phyloP scores from a whole-genome alignment of 2,797 vertebrate genomes.

The Hemibagrus guttatus region DNA sequence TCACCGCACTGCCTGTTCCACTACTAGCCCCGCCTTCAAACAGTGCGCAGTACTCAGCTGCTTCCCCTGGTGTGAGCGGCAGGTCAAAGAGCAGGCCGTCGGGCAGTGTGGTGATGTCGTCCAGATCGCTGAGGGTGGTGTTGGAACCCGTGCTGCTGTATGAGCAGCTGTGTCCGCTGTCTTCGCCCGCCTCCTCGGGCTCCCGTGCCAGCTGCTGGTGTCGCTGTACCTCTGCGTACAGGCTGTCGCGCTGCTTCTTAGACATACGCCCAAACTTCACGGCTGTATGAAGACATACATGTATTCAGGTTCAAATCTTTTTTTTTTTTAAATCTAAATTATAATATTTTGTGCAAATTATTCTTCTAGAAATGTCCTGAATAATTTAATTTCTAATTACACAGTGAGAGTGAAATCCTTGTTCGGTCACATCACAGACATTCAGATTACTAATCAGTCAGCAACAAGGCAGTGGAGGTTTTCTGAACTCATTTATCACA shows the following conservation, averaged over 20 bases:
- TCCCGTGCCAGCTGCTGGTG: constrained; percentile 79
- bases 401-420: background rate
- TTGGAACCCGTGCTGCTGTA: constrained; percentile 84
- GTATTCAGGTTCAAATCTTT: background rate
- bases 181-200: constrained; percentile 56
- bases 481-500: background rate
- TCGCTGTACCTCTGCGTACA: constrained; percentile 91
- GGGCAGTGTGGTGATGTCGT: constrained; percentile 84
- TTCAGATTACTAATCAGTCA: constrained; percentile 3
- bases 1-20: constrained; percentile 61
- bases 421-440: background rate
- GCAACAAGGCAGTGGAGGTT: background rate
- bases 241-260: constrained; percentile 92
- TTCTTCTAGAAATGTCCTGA: background rate
- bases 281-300: constrained; percentile 68
- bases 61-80: constrained; percentile 85
- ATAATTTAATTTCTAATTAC: background rate
- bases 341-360: background rate
- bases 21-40: constrained; percentile 61
- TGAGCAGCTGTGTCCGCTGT: constrained; percentile 72
- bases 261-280: constrained; percentile 96
- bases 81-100: constrained; percentile 87
- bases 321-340: no score
- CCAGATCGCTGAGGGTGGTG: constrained; percentile 85
- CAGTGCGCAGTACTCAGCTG: constrained; percentile 84